A percentile compares a stretch with the other conserved stretches of the same genome.
Evolutionary conservation across 2,888 invertebrate genomes (phyloP).

Genomic region (Thelaira solivaga): DNA sequence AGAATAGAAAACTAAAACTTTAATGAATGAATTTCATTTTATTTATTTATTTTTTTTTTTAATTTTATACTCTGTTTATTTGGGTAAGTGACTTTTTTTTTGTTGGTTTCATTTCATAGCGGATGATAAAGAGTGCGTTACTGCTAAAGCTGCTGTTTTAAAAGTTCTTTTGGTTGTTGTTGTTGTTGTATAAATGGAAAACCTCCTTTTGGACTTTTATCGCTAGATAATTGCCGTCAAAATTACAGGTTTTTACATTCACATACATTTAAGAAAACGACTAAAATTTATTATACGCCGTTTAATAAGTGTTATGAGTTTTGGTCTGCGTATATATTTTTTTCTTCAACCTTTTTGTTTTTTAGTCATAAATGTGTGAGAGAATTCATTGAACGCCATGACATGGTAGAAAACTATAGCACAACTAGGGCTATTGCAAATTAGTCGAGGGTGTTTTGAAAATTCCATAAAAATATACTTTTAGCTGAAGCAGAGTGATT

Average conservation of each 20-base stretch:
- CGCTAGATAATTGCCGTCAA: slow-evolving; percentile 72
- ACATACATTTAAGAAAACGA: slow-evolving; percentile 51
- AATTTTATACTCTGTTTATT: neutral
- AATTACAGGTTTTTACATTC: slow-evolving; percentile 69
- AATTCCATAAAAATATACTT: neutral
- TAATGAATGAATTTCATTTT: slow-evolving; percentile 52
- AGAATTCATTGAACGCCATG: slow-evolving; percentile 40
- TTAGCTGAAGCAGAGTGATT: too few species aligned
- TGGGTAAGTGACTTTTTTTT: slow-evolving; percentile 1
- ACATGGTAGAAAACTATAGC: slow-evolving; percentile 33
- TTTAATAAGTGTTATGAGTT: slow-evolving; percentile 60
- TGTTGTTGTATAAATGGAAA: slow-evolving; percentile 56
- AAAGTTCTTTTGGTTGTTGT: too few species aligned
- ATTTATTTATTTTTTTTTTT: slow-evolving; percentile 10
- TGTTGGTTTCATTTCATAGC: neutral
- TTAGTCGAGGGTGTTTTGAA: slow-evolving; percentile 3
- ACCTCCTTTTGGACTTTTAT: slow-evolving; percentile 71
- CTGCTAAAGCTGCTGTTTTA: slow-evolving; percentile 1
- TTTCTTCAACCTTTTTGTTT: slow-evolving; percentile 23
- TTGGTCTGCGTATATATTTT: neutral
- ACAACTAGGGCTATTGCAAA: slow-evolving; percentile 19
- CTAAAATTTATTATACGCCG: slow-evolving; percentile 65
- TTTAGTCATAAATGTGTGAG: slow-evolving; percentile 40
- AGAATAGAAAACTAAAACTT: slow-evolving; percentile 45
- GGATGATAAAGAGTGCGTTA: slow-evolving; percentile 22